Conservation (phyloP, 2,113 vertebrate species). For the Phaetusa simplex region DNA sequence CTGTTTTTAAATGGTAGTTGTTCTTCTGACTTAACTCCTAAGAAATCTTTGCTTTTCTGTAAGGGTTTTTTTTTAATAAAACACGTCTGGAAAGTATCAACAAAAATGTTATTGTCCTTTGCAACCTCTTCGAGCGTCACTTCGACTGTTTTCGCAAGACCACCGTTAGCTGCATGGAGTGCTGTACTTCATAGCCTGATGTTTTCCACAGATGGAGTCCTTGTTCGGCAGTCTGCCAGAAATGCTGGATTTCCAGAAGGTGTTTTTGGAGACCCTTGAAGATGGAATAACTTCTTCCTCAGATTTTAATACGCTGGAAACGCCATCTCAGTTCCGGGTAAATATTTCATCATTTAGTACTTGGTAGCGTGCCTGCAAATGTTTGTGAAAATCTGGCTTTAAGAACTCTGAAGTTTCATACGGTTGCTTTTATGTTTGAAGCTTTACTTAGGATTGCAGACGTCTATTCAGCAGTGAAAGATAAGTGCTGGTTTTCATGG, state of each 20-base stretch:
- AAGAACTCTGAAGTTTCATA: background rate
- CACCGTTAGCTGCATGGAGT: background rate
- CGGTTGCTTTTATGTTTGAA: background rate
- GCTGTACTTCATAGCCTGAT: background rate
- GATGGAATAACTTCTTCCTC: conserved; percentile 90
- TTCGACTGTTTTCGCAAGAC: background rate
- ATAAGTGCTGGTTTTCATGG: background rate
- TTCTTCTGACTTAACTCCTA: background rate
- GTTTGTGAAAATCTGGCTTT: background rate
- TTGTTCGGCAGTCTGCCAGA: conserved; percentile 95
- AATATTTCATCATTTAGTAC: background rate
- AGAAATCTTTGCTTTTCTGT: background rate
- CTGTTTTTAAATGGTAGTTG: background rate
- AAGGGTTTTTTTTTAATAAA: background rate
- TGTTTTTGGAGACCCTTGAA: conserved; percentile 95
- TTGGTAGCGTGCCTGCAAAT: background rate
- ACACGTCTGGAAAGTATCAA: background rate
- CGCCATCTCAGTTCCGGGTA: conserved; percentile 92
- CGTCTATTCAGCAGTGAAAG: background rate
- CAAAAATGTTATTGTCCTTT: background rate
- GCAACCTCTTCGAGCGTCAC: background rate
- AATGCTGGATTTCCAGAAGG: conserved; percentile 97
- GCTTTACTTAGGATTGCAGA: background rate
- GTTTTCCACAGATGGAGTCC: conserved; percentile 89
- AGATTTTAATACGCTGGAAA: conserved; percentile 89